Base-by-base conservation (phyloP, 2,888 invertebrate genomes). In the Zelleria hepariella region DNA sequence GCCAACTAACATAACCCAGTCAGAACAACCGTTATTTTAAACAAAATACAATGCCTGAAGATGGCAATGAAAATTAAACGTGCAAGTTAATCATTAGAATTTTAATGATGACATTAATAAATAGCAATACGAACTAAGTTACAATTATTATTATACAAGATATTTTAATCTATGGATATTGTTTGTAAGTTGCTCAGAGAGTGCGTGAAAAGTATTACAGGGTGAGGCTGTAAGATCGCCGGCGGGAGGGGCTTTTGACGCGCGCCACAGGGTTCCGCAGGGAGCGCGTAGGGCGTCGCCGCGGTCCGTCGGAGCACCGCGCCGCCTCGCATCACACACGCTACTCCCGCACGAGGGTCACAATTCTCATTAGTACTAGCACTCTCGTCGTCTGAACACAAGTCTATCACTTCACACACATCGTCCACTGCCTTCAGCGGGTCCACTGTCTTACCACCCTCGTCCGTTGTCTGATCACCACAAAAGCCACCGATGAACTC, bases 341-440 rank as follows among this genome's bases (percentile, higher is more conserved):
- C 52, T 62, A 85, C 75, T 6, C 81, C 85, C 15, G 73, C 83
- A 24, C 81, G 78, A 8, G 86, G 88, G 66, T 86, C 88, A 71
- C 80, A 82, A 65, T 87, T 87, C 66, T 87, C 86, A 64, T 86
- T 86, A 7, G 73, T 82, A 70, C 75, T 75, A 51, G 77, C 67
- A 66, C 72, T 73, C 62, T 93, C 93, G 66, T 93, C 93, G 61
- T 93, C 93, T 1, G 93, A 93, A 75, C 93, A 93, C 71, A 93
- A 86, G 73, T 93, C 92, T 67, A 93, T 93, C 73, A 91, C 91
- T 70, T 91, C 90, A 80, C 84, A 83, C n/a, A 81, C 84, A 66
- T 68, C 71, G 54, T 82, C 82, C 26, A 67, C 62, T 59, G 79
- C 71, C 62, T 80, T 80, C 59, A 86, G 67, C 5, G 86, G 84